phyloP scores from a whole-genome alignment of 1,140 invertebrate species.

The Tenebrio molitor region DNA sequence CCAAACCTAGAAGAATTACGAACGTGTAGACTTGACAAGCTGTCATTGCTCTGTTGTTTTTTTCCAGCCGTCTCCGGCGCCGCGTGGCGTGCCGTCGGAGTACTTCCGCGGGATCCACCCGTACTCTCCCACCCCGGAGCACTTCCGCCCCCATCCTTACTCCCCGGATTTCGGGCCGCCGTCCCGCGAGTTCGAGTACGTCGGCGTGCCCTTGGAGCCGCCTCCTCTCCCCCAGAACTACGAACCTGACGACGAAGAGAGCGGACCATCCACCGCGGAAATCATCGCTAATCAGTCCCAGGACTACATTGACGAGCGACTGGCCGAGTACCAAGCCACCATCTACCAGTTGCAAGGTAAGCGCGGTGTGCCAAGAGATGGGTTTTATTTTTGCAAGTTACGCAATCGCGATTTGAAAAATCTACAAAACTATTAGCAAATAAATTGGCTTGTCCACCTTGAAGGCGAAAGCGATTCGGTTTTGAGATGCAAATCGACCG shows the following conservation, averaged over 20 bases:
- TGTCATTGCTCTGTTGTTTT: constrained; percentile 40
- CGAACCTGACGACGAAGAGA: constrained; percentile 72
- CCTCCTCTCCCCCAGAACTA: constrained; percentile 69
- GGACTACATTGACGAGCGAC: constrained; percentile 93
- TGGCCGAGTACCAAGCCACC: constrained; percentile 93
- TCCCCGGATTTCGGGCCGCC: constrained; percentile 74
- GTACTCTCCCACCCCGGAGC: constrained; percentile 67
- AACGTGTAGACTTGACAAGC: constrained; percentile 15
- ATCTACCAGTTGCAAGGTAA: constrained; percentile 91
- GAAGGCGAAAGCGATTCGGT: background rate
- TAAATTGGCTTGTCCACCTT: background rate
- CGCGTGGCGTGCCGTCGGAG: constrained; percentile 59
- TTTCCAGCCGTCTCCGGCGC: constrained; percentile 64
- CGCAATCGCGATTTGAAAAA: background rate
- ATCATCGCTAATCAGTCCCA: constrained; percentile 94
- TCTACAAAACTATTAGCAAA: background rate
- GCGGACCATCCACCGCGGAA: constrained; percentile 87
- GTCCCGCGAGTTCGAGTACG: constrained; percentile 71
- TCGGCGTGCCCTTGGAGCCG: constrained; percentile 78
- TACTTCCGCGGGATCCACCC: constrained; percentile 61
- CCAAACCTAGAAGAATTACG: constrained; percentile 5
- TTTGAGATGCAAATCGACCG: background rate
- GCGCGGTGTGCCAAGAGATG: constrained; percentile 16
- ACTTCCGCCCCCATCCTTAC: constrained; percentile 68
- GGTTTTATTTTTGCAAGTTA: background rate